Conservation (phyloP, 1,140 invertebrate genomes). For the Muscidifurax raptorellus region DNA sequence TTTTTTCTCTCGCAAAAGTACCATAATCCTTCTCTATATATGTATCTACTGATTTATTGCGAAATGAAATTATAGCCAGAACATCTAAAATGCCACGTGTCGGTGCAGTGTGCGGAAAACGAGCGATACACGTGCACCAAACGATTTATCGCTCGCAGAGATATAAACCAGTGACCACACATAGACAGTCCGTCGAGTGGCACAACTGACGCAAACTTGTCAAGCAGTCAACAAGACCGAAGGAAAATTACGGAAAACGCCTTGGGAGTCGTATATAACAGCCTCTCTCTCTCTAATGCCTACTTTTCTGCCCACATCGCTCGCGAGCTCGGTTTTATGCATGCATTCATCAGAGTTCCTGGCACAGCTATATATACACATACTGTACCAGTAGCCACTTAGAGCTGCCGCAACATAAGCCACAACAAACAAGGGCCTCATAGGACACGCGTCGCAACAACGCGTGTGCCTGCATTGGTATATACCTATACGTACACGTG, state of each 20-base stretch:
- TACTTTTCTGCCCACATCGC: not conserved
- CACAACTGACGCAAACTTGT: not conserved
- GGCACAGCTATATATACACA: too few species aligned
- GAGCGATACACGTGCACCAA: too few species aligned
- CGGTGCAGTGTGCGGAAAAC: too few species aligned
- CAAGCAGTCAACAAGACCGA: not conserved
- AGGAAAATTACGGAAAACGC: not conserved
- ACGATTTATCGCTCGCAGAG: not conserved
- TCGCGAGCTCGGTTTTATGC: not conserved
- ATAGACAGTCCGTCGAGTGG: too few species aligned
- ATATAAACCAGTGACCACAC: too few species aligned
- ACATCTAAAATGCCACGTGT: too few species aligned
- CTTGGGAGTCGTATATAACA: not conserved
- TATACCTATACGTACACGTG: not conserved
- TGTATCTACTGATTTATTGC: too few species aligned
- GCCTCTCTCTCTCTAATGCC: not conserved
- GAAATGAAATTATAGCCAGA: too few species aligned
- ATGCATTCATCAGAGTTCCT: not conserved
- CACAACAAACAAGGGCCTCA: not conserved
- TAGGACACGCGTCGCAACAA: not conserved
- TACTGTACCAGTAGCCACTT: conserved; percentile 1
- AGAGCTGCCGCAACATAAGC: not conserved
- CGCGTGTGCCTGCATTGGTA: not conserved
- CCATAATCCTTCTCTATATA: too few species aligned
- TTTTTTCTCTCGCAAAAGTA: too few species aligned